A percentile compares a stretch with the other conserved stretches of the same genome.
phyloP scores from a whole-genome alignment of 2,888 invertebrate species.

The Chesias legatella region DNA sequence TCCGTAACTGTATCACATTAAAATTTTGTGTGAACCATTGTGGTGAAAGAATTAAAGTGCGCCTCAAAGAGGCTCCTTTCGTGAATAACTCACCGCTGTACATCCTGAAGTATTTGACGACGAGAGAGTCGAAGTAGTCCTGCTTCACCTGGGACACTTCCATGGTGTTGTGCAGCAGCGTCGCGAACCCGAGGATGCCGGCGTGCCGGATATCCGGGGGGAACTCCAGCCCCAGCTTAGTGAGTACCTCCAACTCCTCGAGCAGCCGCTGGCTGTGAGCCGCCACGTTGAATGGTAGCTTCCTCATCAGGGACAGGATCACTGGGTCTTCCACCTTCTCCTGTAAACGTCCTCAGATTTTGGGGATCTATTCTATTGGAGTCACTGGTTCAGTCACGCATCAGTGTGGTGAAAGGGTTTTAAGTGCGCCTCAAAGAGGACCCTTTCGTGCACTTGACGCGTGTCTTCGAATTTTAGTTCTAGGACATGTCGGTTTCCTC shows the following conservation, averaged over 20 bases:
- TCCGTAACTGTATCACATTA: too few relatives aligned
- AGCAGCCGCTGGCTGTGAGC: conserved; percentile 74
- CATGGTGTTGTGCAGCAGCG: conserved; percentile 83
- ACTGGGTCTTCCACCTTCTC: conserved; percentile 82
- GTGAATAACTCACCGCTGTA: conserved; percentile 84
- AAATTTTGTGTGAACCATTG: too few relatives aligned
- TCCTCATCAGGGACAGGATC: conserved; percentile 83
- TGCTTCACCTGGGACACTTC: conserved; percentile 75
- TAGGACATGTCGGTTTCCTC: too few relatives aligned
- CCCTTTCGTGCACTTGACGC: too few relatives aligned
- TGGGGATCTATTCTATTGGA: too few relatives aligned
- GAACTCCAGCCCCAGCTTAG: conserved; percentile 62
- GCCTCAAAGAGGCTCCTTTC: too few relatives aligned
- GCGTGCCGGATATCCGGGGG: conserved; percentile 81
- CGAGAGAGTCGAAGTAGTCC: conserved; percentile 85
- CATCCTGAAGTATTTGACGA: conserved; percentile 85
- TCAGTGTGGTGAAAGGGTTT: too few relatives aligned
- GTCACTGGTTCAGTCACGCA: too few relatives aligned
- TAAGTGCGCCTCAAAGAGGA: too few relatives aligned
- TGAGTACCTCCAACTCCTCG: conserved; percentile 77
- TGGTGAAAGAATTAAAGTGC: too few relatives aligned
- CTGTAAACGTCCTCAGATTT: too few relatives aligned
- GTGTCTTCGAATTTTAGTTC: too few relatives aligned
- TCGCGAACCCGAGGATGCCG: conserved; percentile 85
- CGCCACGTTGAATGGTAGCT: conserved; percentile 85